Evolutionary conservation across 2,797 vertebrate species (phyloP), one percentile per base, ranked within the genome.

Genomic region (Ceyx erithaca): DNA sequence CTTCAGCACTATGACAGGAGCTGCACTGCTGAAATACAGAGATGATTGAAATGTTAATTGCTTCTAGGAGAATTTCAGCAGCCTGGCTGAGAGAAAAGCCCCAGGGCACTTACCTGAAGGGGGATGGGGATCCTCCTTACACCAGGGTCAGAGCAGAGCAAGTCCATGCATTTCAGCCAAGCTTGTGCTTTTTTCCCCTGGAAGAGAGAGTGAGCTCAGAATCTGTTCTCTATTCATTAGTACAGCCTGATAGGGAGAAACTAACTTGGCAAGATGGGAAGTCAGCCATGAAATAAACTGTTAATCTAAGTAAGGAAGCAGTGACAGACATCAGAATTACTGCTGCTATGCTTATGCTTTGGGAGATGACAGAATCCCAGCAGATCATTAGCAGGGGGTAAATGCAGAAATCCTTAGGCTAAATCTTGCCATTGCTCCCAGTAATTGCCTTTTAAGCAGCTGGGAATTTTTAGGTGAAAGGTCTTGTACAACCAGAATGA

Each of bases 31-130:
- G 86, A 67, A 80, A 69, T 40, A 17, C 18, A 72, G 40, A 55
- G 79, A 63, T 61, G 76, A 92, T 22, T 59, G 66, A 92, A 85
- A 89, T 58, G 48, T 89, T 94, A 93, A 94, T 87, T 89, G 72
- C 64, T 94, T 88, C 63, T 45, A 86, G 73, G 45, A 92, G 85
- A 83, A 63, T 77, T 80, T 41, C 85, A 87, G 79, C 58, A 70
- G 64, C 62, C 43, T 15, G 58, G 35, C 59, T 76, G 84, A 43
- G 68, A 45, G 63, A 70, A 91, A 78, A 89, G 23, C 72, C 76
- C 69, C 30, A 45, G 77, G 81, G 81, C 51, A 85, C 62, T 83
- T 85, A 94, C 90, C 80, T 83, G 76, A 33, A 87, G 84, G 92
- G 2, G 6, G 58, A 55, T 0, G 1, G 79, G 12, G 79, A 80